These are phyloP conservation scores for Anguilla rostrata DNA, from an alignment of 2,113 vertebrate species.

Conservation along the genomic window DNA sequence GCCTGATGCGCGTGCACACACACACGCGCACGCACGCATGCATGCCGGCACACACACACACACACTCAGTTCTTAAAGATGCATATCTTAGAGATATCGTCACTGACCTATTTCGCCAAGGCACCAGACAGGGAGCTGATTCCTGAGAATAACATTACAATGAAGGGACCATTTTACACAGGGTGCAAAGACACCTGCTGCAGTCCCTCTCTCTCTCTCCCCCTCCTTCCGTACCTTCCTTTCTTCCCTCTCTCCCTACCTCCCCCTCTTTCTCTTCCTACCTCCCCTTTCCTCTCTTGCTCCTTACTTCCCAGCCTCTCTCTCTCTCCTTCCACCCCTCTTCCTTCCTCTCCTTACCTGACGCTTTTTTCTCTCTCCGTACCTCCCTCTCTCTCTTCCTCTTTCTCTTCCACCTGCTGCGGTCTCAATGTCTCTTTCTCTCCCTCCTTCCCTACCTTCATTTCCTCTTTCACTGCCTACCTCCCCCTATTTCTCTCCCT, in stretches of 20 bases:
- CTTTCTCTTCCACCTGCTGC: not conserved
- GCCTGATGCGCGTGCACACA: constrained; percentile 18
- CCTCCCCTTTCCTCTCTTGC: not conserved
- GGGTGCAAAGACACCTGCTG: not conserved
- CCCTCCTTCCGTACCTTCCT: not conserved
- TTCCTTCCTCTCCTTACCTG: no score
- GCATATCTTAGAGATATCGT: no score
- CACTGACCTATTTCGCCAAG: no score
- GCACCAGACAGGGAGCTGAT: not conserved
- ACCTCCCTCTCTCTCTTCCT: not conserved
- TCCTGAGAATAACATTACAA: not conserved
- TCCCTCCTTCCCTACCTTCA: no score
- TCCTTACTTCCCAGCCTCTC: not conserved
- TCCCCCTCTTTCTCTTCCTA: not conserved
- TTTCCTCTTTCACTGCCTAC: no score
- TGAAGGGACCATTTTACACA: not conserved
- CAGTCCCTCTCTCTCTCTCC: not conserved
- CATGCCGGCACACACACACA: constrained; percentile 32
- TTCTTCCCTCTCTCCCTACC: not conserved
- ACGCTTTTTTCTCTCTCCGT: no score
- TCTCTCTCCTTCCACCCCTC: no score
- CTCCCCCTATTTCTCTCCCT: no score
- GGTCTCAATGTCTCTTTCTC: no score
- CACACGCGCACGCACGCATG: constrained; percentile 23
- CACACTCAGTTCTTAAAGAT: not conserved